Percentiles rank a stretch among this genome's conserved stretches.
phyloP scores from a whole-genome alignment of 2,797 vertebrate genomes.

The Aplochiton taeniatus region DNA sequence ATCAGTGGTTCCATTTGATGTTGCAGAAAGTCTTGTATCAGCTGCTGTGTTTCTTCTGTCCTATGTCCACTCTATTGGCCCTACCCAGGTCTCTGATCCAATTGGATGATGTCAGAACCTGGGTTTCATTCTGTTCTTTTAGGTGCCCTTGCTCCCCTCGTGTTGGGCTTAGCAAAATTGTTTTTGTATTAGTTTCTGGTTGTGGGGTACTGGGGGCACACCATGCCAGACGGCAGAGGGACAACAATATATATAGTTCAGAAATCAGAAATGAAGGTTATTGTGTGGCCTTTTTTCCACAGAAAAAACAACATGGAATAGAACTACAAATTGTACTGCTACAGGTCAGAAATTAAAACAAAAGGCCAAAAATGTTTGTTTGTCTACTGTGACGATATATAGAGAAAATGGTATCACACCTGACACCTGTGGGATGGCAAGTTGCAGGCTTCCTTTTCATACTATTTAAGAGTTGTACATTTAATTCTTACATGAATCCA shows the following conservation, averaged over 20 bases:
- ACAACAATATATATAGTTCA: constrained; percentile 27
- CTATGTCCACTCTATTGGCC: constrained; percentile 23
- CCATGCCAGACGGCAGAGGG: constrained; percentile 38
- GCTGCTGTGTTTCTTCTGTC: constrained; percentile 2
- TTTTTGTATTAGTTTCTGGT: constrained; percentile 58
- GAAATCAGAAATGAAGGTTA: constrained; percentile 16
- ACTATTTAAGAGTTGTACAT: too few species aligned
- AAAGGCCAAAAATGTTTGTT: too few species aligned
- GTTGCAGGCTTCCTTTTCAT: too few species aligned
- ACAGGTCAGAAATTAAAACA: too few species aligned
- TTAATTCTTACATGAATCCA: too few species aligned
- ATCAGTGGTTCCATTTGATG: neutral
- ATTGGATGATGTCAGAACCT: constrained; percentile 58
- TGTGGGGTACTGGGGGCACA: constrained; percentile 48
- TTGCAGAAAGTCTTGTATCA: too few species aligned
- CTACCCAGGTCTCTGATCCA: constrained; percentile 51
- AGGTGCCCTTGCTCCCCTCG: constrained; percentile 48
- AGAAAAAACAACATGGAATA: neutral
- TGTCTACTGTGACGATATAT: too few species aligned
- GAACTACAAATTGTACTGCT: too few species aligned
- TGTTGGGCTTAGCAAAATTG: constrained; percentile 48
- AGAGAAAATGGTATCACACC: too few species aligned
- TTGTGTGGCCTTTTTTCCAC: constrained; percentile 1
- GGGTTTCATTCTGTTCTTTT: constrained; percentile 54
- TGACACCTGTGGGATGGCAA: too few species aligned